Evolutionary conservation across 1,140 invertebrate species (phyloP).

Genomic region (Zaprionus lachaisei): DNA sequence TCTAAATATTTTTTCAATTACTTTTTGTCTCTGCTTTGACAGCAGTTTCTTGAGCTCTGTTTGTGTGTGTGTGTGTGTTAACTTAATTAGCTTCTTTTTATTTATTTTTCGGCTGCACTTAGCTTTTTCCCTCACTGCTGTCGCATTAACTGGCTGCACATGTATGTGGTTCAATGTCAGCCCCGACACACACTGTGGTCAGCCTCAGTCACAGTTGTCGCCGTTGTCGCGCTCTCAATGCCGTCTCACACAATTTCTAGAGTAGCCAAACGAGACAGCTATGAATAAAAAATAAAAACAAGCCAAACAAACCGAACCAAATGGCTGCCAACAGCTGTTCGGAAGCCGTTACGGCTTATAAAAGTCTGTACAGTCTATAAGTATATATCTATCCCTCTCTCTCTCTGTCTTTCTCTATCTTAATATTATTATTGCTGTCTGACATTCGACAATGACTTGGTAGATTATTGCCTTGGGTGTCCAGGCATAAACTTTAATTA

Average conservation of each 20-base stretch:
- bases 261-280: constrained; percentile 62
- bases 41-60: constrained; percentile 31
- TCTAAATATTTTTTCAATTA: constrained; percentile 51
- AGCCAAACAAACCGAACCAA: constrained; percentile 41
- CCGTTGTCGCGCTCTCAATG: constrained; percentile 62
- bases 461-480: constrained; percentile 56
- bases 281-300: constrained; percentile 10
- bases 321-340: constrained; percentile 57
- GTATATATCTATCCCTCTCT: background rate
- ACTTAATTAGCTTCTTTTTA: constrained; percentile 45
- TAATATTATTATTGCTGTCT: constrained; percentile 35
- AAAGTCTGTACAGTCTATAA: constrained; percentile 31
- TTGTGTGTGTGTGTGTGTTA: constrained; percentile 16
- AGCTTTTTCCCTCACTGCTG: constrained; percentile 2
- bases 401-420: background rate
- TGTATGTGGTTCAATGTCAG: constrained; percentile 71
- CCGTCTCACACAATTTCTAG: constrained; percentile 66
- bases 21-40: constrained; percentile 27
- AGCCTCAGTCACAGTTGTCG: constrained; percentile 59
- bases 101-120: constrained; percentile 28
- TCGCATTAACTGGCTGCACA: constrained; percentile 24
- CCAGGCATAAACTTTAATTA: constrained; percentile 58
- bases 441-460: constrained; percentile 73
- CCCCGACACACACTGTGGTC: constrained; percentile 54
- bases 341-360: constrained; percentile 76